Conservation (phyloP, 2,113 vertebrate genomes). For the Callopanchax toddi region DNA sequence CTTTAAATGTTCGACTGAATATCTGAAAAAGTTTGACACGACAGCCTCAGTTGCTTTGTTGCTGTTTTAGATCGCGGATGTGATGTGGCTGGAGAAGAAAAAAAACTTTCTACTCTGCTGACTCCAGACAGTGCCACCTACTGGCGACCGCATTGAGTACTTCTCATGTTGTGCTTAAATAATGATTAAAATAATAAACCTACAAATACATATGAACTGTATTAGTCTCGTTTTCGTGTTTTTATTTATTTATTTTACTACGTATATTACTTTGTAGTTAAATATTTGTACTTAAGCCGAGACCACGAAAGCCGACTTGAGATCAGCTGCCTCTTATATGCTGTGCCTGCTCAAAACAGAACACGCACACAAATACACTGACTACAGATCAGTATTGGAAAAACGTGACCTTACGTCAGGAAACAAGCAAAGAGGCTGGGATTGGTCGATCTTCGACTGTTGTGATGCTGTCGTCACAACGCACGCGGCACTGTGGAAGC, state of each 20-base stretch:
- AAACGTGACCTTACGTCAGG: constrained; percentile 29
- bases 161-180: background rate
- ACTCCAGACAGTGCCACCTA: constrained; percentile 37
- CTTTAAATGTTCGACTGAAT: background rate
- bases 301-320: background rate
- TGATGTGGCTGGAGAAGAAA: constrained; percentile 47
- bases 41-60: background rate
- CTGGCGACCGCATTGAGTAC: background rate
- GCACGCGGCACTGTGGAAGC: constrained; percentile 2
- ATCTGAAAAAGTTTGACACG: constrained; percentile 20
- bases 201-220: no score
- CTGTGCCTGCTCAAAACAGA: rapidly evolving
- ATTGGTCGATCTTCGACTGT: constrained; percentile 51
- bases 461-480: constrained; percentile 14
- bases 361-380: constrained; percentile 8
- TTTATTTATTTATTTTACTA: background rate
- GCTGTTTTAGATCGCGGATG: constrained; percentile 51
- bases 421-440: background rate
- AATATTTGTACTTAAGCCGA: background rate
- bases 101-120: constrained; percentile 24
- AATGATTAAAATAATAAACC: no score
- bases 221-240: no score
- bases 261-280: background rate
- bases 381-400: background rate
- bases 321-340: background rate